Base-by-base conservation (phyloP, 1,140 invertebrate genomes). In the Nixonia krombeini region DNA sequence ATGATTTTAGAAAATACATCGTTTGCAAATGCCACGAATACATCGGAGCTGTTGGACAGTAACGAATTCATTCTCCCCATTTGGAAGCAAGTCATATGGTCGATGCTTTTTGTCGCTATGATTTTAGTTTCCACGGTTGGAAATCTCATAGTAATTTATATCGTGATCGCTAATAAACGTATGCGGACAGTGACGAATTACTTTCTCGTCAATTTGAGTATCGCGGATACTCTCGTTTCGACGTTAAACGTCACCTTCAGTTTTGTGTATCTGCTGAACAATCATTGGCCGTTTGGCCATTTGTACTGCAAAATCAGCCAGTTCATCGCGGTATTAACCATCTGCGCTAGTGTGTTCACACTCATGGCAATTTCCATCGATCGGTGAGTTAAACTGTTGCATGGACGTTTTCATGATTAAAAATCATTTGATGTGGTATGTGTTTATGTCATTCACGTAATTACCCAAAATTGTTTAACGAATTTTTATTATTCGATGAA, bases 101-200 rank as follows among this genome's bases (percentile, higher is more conserved):
- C 90, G 33, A 85, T 92, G 17, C 81, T 96, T 5, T 97, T 95
- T 80, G 90, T 91, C 0, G 88, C 88, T 0, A 97, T 98, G 92
- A 93, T 97, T 38, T 87, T 93, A 49, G 93, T 97, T 31, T 94
- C 96, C n/a, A 94, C 95, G 7, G 93, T 21, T 95, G 96, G 66
- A 0, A 98, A 98, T 82, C 84, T 96, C 25, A 95, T 97, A 64
- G 96, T 98, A 35, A 96, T 98, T 67, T 97, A 95, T 93, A 97
- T 97, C 62, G 95, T 97, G 1, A 79, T 97, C 28, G 92, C 94
- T 9, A 93, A 97, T 85, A 90, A 94, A 57, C 87, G 94, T 50
- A 98, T 98, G 96, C 85, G 96, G 37, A 97, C 95, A 0, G 95
- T 97, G 1, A 98, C 96, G 40, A 98, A 98, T 85, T 97, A 97